Conservation (phyloP, 2,797 vertebrate genomes). For the Streptopelia turtur region DNA sequence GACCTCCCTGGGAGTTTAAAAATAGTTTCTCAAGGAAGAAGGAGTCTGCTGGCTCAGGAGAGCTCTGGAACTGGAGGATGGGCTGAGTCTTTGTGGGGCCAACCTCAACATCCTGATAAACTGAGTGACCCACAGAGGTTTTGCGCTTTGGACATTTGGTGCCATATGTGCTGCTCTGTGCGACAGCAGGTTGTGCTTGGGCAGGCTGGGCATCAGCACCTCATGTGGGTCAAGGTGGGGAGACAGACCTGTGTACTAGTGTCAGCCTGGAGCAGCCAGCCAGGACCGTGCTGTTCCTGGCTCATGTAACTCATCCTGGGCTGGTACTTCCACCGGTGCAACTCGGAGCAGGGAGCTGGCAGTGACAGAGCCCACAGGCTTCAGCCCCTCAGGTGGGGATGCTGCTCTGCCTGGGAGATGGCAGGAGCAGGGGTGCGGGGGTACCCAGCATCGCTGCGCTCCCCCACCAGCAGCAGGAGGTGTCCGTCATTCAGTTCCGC, state of each 20-base stretch:
- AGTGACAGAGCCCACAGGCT: rapidly evolving
- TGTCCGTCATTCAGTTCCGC: not conserved
- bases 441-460: not conserved
- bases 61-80: not conserved
- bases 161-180: not conserved
- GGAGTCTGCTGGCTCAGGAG: not conserved
- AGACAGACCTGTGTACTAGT: not conserved
- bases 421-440: rapidly evolving
- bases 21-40: not conserved
- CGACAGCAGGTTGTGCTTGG: not conserved
- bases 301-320: rapidly evolving
- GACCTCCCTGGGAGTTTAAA: not conserved
- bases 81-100: not conserved
- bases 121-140: not conserved
- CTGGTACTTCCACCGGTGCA: not conserved
- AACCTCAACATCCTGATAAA: rapidly evolving
- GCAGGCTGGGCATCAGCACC: not conserved
- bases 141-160: not conserved
- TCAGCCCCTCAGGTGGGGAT: rapidly evolving
- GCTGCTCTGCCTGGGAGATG: rapidly evolving
- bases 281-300: rapidly evolving
- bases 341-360: rapidly evolving
- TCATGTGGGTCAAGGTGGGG: not conserved
- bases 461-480: not conserved
- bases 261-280: not conserved